Base-by-base conservation (phyloP, 37 sponge, comb jelly and placozoan species). In the Lycopodina hypogea region DNA sequence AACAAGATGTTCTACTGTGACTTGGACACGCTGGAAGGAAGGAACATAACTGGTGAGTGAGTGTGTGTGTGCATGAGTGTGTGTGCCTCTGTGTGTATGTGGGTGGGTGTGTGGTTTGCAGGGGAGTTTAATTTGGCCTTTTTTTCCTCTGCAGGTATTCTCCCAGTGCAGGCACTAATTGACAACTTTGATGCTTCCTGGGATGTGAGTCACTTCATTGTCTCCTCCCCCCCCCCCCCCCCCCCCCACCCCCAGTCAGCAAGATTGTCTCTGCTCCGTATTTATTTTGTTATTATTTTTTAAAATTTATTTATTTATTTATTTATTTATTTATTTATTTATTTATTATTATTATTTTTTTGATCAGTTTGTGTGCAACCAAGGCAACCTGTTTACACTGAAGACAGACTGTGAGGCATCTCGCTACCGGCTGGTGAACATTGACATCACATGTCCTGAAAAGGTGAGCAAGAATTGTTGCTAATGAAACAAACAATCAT, bases 141-240 rank as follows among this genome's bases (percentile, higher is more conserved):
- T 4, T 24, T 30, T 63, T 36, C 7, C 26, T 38, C 22, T 81
- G 33, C 58, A 89, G 91, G 85, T 18, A 71, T 68, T 24, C 78
- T 94, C 0, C 67, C 82, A 22, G 88, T 86, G 81, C 68, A 69
- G 64, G 86, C 78, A 37, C 61, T 97, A 8, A 71, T 93, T 57
- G 95, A 97, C 69, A 65, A 95, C 67, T 97, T 95, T 84, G 95
- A 95, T 32, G 90, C 96, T 6, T 79, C 81, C 0, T 97, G 93
- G 74, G 96, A 94, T 69, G 93, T 96, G 32, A 78, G 86, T n/a
- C n/a, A n/a, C n/a, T n/a, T n/a, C n/a, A n/a, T n/a, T n/a, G n/a
- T n/a, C n/a, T n/a, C n/a, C n/a, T n/a, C n/a, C n/a, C n/a, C n/a
- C n/a, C n/a, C n/a, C n/a, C n/a, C n/a, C n/a, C n/a, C n/a, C n/a